A percentile compares a stretch with the other conserved stretches of the same genome.
These are phyloP conservation scores for Trachops cirrhosus DNA, from an alignment of 2,797 vertebrate species.

Conservation along the genomic window DNA sequence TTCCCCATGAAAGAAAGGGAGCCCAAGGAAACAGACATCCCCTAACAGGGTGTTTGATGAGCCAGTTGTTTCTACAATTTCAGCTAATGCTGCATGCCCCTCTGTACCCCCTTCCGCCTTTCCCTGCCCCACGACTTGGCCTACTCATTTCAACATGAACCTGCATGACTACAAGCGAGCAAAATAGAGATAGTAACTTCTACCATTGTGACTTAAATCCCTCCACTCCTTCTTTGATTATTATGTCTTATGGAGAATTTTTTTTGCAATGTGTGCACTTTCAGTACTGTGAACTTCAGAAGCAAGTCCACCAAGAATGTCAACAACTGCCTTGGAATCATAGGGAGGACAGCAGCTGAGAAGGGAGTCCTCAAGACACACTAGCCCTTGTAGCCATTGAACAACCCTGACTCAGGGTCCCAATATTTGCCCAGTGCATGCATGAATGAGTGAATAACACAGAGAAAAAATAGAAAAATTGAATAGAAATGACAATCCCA, in stretches of 20 bases:
- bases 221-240: not conserved
- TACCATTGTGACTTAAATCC: not conserved
- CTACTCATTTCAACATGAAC: not conserved
- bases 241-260: not conserved
- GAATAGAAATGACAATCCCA: not conserved
- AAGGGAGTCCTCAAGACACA: not conserved
- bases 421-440: rapidly evolving
- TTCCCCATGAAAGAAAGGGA: not conserved
- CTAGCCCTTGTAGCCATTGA: no score
- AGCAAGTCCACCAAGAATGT: not conserved
- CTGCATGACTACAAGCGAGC: not conserved
- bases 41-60: not conserved
- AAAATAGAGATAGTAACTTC: not conserved
- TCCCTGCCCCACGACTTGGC: rapidly evolving
- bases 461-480: not conserved
- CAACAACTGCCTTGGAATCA: not conserved
- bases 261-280: not conserved
- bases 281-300: not conserved
- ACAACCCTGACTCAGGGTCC: no score
- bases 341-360: not conserved
- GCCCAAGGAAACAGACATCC: not conserved
- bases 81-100: not conserved
- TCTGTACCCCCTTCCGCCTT: rapidly evolving
- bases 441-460: not conserved
- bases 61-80: not conserved